Base-by-base conservation (phyloP, 1,140 invertebrate species). In the Phocides pigmalion region DNA sequence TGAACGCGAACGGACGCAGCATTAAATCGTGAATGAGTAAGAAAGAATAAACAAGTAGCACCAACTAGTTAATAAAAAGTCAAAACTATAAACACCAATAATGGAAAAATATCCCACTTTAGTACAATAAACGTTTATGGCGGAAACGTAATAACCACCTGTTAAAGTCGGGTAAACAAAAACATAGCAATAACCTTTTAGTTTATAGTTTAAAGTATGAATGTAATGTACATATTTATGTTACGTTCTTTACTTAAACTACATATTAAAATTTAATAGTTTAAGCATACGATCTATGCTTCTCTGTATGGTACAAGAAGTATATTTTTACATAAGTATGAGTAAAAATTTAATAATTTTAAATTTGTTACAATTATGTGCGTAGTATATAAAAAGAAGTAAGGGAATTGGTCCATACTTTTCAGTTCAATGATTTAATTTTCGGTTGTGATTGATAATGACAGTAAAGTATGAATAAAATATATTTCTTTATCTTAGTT, bases 81-180 rank as follows among this genome's bases (percentile, higher is more conserved):
- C 22, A 44, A 58, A 32, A 58, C 54, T 44, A 46, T 46, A 44
- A 58, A 58, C 22, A 58, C 41, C 54, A 58, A 58, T 58, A 11
- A 58, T 46, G 54, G 54, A 46, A 58, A 58, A 58, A 58, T 32
- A 41, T 22, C 15, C 39, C 54, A 58, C 54, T 58, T 58, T 46
- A 58, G 22, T 2, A 28, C 41, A 44, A 58, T 58, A 58, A 58
- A 58, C 8, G 5, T 58, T 58, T 58, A 58, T 58, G 54, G 41
- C 28, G 19, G 22, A 28, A 58, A 58, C 22, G 9, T 58, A 58
- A 58, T 58, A 46, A 42, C 15, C 17, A 32, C 22, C 41, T 28
- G 12, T 58, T 58, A 15, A 56, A 19, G 47, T 32, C 28, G 9
- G 9, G 14, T 42, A 16, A 56, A 28, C 9, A 56, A 58, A 58